Evolutionary conservation across 2,797 vertebrate species (phyloP), one percentile per base, ranked within the genome.

Genomic region (Dipus sagitta): DNA sequence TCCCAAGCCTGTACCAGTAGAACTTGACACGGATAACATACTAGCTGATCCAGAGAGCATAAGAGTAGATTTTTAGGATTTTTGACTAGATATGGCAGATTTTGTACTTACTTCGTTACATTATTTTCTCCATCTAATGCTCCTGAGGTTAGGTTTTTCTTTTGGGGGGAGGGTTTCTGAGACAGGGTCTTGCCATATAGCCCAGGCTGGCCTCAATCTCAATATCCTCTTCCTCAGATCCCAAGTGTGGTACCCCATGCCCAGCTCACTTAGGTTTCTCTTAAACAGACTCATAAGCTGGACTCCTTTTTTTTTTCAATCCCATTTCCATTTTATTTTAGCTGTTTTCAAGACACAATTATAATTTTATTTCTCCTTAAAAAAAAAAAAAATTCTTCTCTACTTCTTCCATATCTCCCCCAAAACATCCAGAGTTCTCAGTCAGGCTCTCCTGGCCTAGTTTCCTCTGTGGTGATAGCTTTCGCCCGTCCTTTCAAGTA

Each of bases 301-400:
- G 21, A 54, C 30, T 96, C 83, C 26, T 42, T 85, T 94, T 83
- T 83, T 94, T 81, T 92, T 52, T 52, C 5, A 62, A 15, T 76
- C n/a, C 70, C 54, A 78, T 30, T 76, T 91, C 70, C 8, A 14
- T 91, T 92, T 79, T 76, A 81, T 91, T 91, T 70, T 47, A 81
- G 10, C 47, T 91, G 3, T 75, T 90, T 90, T 82, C 52, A 88
- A 70, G 26, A 92, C 17, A 87, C n/a, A 78, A 10, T 42, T 89
- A 60, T 11, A 74, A 75, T 82, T 78, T 76, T n/a, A 30, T 94
- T 90, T 96, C 65, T 92, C 21, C 62, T 86, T 92, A 86, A 93
- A 90, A 64, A 38, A 93, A 86, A 94, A 90, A 64, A 93, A 86
- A 94, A 90, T 60, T 90, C 24, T 90, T 65, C 54, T 64, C 47